Percentiles rank a stretch among this genome's conserved stretches.
Evolutionary conservation across 2,797 vertebrate species (phyloP).

Genomic region (Acrossocheilus fasciatus): DNA sequence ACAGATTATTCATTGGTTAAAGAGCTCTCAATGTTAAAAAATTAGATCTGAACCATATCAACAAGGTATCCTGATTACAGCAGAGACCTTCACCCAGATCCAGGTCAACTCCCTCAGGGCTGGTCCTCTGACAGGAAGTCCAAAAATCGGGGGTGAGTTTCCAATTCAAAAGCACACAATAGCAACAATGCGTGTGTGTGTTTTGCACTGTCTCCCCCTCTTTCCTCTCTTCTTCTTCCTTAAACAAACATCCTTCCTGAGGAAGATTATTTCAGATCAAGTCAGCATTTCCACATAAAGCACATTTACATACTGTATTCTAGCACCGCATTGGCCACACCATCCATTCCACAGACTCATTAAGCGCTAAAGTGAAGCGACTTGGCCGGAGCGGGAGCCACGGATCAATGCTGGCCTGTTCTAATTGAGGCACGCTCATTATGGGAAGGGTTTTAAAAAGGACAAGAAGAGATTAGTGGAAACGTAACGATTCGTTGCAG

Average conservation of each 20-base stretch:
- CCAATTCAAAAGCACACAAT: slow-evolving; percentile 52
- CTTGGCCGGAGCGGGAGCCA: not conserved
- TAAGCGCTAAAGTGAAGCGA: slow-evolving; percentile 31
- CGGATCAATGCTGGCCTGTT: slow-evolving; percentile 61
- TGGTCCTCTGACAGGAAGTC: slow-evolving; percentile 56
- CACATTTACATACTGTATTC: slow-evolving; percentile 39
- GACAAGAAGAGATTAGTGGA: slow-evolving; percentile 63
- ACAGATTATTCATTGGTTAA: not conserved
- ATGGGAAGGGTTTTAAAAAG: slow-evolving; percentile 55
- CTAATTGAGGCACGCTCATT: slow-evolving; percentile 62
- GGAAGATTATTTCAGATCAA: slow-evolving; percentile 67
- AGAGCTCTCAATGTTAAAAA: not conserved
- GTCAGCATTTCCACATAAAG: slow-evolving; percentile 68
- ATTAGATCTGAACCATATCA: not conserved
- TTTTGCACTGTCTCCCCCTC: slow-evolving; percentile 60
- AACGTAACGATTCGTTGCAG: slow-evolving; percentile 59
- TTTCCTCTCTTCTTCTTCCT: slow-evolving; percentile 56
- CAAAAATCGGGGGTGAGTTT: slow-evolving; percentile 51
- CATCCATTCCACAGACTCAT: slow-evolving; percentile 37
- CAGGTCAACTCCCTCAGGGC: slow-evolving; percentile 38
- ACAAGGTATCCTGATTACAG: not conserved
- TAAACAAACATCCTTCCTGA: slow-evolving; percentile 79
- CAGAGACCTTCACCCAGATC: slow-evolving; percentile 32
- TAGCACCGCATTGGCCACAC: slow-evolving; percentile 17
- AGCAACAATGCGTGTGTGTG: slow-evolving; percentile 59